Percentiles rank a stretch among this genome's conserved stretches.
phyloP scores from a whole-genome alignment of 2,113 vertebrate genomes.

The Micronycteris hirsuta region DNA sequence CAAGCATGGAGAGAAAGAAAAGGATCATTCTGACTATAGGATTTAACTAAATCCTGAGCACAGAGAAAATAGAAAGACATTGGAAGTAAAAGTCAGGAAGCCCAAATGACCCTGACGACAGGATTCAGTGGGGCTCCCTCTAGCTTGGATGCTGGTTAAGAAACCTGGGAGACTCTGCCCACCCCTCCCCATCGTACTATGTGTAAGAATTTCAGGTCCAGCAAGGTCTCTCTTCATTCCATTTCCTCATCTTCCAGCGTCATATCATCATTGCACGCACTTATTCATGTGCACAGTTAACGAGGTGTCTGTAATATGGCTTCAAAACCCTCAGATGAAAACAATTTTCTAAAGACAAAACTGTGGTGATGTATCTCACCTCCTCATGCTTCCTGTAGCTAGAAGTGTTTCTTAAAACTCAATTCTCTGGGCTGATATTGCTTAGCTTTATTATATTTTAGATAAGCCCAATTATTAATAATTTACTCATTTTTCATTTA shows the following conservation, averaged over 20 bases:
- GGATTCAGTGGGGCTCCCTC: neutral
- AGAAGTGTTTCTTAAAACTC: constrained; percentile 19
- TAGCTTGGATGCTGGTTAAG: neutral
- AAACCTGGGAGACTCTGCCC: neutral
- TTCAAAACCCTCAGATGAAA: neutral
- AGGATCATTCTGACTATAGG: neutral
- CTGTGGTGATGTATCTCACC: neutral
- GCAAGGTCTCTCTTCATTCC: neutral
- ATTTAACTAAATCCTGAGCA: neutral
- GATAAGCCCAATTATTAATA: constrained; percentile 70
- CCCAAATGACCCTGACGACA: neutral
- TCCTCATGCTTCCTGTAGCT: constrained; percentile 30
- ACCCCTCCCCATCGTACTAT: neutral
- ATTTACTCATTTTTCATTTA: constrained; percentile 71
- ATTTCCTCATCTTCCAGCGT: neutral
- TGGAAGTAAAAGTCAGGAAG: neutral
- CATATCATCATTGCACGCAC: neutral
- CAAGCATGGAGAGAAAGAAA: neutral
- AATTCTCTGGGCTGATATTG: constrained; percentile 55
- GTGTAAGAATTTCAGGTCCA: neutral
- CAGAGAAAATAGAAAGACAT: neutral
- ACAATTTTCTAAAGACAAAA: neutral
- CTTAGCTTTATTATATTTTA: constrained; percentile 59
- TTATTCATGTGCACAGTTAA: neutral
- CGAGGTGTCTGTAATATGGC: neutral